Base-by-base conservation (phyloP, 2,888 invertebrate species). In the Helobdella robusta region DNA sequence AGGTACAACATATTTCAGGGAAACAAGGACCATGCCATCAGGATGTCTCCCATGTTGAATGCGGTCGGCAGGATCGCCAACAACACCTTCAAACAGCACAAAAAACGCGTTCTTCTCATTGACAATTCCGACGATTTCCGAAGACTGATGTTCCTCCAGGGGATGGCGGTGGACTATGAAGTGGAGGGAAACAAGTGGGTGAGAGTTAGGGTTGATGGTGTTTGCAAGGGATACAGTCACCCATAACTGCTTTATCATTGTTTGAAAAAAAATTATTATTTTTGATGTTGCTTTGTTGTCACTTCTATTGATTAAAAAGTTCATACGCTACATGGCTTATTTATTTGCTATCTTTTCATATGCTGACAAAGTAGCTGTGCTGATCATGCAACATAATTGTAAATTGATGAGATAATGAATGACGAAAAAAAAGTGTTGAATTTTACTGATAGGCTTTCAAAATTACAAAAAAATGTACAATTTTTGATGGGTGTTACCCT, bases 41-140 rank as follows among this genome's bases (percentile, higher is more conserved):
- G 74, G 23, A 74, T 78, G 65, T 71, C 72, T 11, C 79, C 79
- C 0, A 59, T 79, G 62, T 64, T 79, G 20, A 79, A 78, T 65
- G 75, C 77, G n/a, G 71, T 75, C 15, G 80, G 80, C 3, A 70
- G 73, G 20, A 75, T 79, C 34, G 74, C 91, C 75, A 89, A 89
- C 76, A 95, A 95, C 81, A 87, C 88, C 72, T 94, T 95, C 75
- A 84, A 85, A 67, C 85, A 86, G 66, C 91, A 94, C 54, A 81
- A 81, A 61, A 86, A 87, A 73, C 94, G 94, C 8, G 88, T 87
- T 1, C 82, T 97, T 56, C 84, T 89, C 35, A 87, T 97, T 64
- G 86, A 88, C 76, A 94, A 92, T 79, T 84, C 84, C 67, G 77
- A 80, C 66, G 75, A 78, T 61, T 73, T 78, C 30, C 70, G 77